A percentile compares a stretch with the other conserved stretches of the same genome.
Evolutionary conservation across 2,797 vertebrate genomes (phyloP).

Genomic region (Semotilus atromaculatus): DNA sequence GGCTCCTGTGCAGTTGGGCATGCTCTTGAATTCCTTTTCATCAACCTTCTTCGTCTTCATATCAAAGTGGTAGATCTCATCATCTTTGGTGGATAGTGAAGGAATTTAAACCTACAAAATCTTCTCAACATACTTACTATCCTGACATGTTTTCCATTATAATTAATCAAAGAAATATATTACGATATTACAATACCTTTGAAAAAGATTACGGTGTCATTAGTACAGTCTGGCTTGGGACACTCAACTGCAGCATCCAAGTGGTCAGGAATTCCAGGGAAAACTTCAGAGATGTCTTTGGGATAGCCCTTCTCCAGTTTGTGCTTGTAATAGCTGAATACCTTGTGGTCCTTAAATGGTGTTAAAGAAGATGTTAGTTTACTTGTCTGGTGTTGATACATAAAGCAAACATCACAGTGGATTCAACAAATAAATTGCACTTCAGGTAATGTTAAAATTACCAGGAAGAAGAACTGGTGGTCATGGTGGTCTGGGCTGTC

Average conservation of each 20-base stretch:
- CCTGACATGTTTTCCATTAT: neutral
- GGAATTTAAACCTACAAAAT: neutral
- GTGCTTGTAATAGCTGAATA: constrained; percentile 78
- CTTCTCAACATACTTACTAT: neutral
- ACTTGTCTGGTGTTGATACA: neutral
- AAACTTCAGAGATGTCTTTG: constrained; percentile 76
- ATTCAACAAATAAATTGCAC: neutral
- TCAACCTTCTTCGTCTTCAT: constrained; percentile 71
- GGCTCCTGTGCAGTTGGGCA: constrained; percentile 79
- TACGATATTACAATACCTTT: constrained; percentile 71
- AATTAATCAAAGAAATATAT: neutral
- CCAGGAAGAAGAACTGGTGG: constrained; percentile 82
- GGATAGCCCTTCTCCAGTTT: constrained; percentile 76
- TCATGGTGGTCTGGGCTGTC: constrained; percentile 64
- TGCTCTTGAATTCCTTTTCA: constrained; percentile 69
- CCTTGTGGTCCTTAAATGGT: constrained; percentile 73
- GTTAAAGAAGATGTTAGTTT: neutral
- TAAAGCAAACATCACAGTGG: neutral
- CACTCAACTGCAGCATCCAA: constrained; percentile 86
- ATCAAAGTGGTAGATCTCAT: constrained; percentile 74
- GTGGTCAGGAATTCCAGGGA: constrained; percentile 80
- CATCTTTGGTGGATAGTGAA: constrained; percentile 60
- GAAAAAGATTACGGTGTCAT: constrained; percentile 82
- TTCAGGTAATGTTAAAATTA: constrained; percentile 41
- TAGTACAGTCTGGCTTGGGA: constrained; percentile 77